These are phyloP conservation scores for Nansenia antarctica DNA, from an alignment of 2,113 vertebrate species.

Conservation along the genomic window DNA sequence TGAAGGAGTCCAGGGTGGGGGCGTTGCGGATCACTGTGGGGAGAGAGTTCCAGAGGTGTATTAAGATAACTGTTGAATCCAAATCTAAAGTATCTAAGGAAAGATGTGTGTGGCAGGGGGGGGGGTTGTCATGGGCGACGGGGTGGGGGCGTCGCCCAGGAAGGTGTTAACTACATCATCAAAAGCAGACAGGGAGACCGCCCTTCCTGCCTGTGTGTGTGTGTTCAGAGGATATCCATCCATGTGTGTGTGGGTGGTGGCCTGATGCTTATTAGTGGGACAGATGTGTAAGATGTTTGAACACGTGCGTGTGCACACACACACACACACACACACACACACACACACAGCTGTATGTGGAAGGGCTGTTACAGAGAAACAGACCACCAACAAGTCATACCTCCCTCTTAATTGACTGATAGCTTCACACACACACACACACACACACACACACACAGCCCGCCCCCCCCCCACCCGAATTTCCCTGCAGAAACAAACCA, in stretches of 20 bases:
- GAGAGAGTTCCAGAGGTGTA: too few relatives aligned
- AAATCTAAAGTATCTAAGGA: neutral
- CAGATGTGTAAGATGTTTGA: slow-evolving; percentile 34
- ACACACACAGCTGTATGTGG: too few relatives aligned
- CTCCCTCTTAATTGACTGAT: too few relatives aligned
- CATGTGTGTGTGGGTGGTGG: neutral
- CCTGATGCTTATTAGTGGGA: neutral
- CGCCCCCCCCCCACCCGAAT: neutral
- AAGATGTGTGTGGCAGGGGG: neutral
- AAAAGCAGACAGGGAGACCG: slow-evolving; percentile 6
- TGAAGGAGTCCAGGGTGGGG: too few relatives aligned
- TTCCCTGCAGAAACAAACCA: neutral
- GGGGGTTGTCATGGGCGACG: neutral
- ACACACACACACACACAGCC: neutral
- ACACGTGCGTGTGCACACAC: neutral
- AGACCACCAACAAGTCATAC: too few relatives aligned
- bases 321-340: neutral
- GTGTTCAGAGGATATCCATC: slow-evolving; percentile 15
- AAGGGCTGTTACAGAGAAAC: too few relatives aligned
- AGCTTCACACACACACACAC: neutral
- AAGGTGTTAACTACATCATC: slow-evolving; percentile 42
- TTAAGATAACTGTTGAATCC: too few relatives aligned
- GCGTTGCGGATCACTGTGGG: too few relatives aligned
- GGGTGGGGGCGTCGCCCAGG: neutral
- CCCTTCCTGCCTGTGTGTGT: neutral